These are phyloP conservation scores for Trichosurus vulpecula DNA, from an alignment of 2,797 vertebrate genomes.

Conservation along the genomic window DNA sequence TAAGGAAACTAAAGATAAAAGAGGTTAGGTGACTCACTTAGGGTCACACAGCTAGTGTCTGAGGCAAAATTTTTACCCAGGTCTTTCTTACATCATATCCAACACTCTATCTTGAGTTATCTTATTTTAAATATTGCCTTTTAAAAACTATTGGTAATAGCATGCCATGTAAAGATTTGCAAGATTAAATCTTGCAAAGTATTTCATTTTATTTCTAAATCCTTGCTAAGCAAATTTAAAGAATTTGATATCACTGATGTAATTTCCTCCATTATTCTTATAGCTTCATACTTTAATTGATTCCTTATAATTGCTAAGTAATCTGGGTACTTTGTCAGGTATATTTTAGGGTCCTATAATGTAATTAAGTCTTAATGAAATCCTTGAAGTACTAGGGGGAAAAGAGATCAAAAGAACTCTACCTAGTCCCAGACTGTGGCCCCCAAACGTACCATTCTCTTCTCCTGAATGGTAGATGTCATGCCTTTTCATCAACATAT, in stretches of 20 bases:
- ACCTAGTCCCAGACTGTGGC: not conserved
- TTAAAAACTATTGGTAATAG: not conserved
- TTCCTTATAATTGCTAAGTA: not conserved
- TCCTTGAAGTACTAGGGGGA: not conserved
- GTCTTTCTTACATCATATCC: not conserved
- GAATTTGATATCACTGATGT: not conserved
- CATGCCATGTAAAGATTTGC: not conserved
- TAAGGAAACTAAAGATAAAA: not conserved
- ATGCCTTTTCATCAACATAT: not conserved
- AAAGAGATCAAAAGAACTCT: not conserved
- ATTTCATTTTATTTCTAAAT: not conserved
- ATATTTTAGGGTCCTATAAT: not conserved
- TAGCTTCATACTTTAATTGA: not conserved
- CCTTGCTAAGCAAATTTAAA: not conserved
- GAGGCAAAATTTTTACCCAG: not conserved
- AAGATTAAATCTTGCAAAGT: not conserved
- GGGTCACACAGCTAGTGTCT: conserved; percentile 8
- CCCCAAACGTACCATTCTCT: not conserved
- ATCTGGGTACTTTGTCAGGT: not conserved
- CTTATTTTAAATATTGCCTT: not conserved
- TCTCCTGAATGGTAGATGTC: not conserved
- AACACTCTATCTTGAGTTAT: not conserved
- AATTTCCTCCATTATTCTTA: not conserved
- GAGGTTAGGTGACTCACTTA: not conserved
- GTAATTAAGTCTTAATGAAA: not conserved